Conservation (phyloP, 2,113 vertebrate genomes). For the Pholis gunnellus region DNA sequence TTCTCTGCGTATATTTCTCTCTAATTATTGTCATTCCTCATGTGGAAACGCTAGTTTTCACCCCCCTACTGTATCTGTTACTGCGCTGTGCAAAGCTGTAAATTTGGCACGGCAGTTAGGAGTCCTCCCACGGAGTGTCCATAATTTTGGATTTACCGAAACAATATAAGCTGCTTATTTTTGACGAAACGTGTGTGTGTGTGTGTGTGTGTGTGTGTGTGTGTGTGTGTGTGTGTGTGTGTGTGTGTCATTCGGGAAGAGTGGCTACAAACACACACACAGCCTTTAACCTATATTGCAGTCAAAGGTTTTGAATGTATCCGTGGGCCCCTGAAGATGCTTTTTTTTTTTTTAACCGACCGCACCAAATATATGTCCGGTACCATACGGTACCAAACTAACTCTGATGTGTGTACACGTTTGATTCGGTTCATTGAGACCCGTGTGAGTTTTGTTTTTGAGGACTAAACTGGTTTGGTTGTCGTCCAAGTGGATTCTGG, state of each 20-base stretch:
- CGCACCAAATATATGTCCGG: not conserved
- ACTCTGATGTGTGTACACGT: not conserved
- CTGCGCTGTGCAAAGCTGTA: constrained; percentile 62
- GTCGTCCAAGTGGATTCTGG: not conserved
- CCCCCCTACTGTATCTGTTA: constrained; percentile 62
- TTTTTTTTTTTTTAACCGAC: not conserved
- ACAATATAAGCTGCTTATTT: constrained; percentile 74
- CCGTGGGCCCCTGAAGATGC: not conserved
- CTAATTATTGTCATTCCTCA: constrained; percentile 71
- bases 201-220: constrained; percentile 3
- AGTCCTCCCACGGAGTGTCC: constrained; percentile 66
- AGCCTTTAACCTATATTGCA: constrained; percentile 2
- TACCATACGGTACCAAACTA: not conserved
- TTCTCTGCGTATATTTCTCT: constrained; percentile 50
- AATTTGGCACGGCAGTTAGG: constrained; percentile 63
- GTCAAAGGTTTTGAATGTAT: not conserved
- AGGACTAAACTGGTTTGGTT: not conserved
- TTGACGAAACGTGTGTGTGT: constrained; percentile 33
- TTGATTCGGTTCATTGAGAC: not conserved
- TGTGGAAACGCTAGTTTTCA: constrained; percentile 66
- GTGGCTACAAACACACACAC: not conserved
- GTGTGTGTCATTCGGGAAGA: constrained; percentile 7
- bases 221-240: not conserved
- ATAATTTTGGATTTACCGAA: constrained; percentile 71
- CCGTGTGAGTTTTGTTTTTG: not conserved